Evolutionary conservation across 2,797 vertebrate genomes (phyloP), one percentile per base, ranked within the genome.

Genomic region (Poeciliopsis infans): DNA sequence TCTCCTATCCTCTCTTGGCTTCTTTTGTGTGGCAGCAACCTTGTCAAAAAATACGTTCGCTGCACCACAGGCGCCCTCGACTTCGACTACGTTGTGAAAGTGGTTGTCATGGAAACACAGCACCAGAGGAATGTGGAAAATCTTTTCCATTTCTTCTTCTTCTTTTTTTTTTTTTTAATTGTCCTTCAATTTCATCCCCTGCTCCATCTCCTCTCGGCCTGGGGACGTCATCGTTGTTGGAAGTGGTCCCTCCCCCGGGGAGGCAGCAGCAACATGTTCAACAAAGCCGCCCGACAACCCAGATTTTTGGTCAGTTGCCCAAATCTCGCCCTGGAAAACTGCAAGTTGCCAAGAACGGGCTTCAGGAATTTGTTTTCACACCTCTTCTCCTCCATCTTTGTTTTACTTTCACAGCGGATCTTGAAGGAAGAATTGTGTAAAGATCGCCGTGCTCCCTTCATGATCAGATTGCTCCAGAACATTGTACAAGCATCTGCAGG

Each of bases 21-120:
- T 84, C 87, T 85, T 93, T 93, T 92, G 88, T 94, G 87, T 77
- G 86, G 85, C 90, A 70, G 7, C 87, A 92, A 93, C 94, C 92
- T 92, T 93, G 92, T 94, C 93, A 94, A 85, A 91, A 81, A 93
- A 90, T 91, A 81, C 71, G 33, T 82, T 80, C 74, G 10, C 15
- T 10, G 74, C 89, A 84, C 87, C 80, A 84, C 88, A 79, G 87
- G 88, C 76, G 0, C 86, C 83, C 88, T 85, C 41, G 0, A 74
- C 72, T 15, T 82, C 28, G 66, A 79, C 61, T 15, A 79, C 83
- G 89, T 92, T 90, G 88, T 88, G 90, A 83, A 88, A 87, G 72
- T 0, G 72, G 91, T 93, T 91, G 70, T 91, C 81, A 83, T 93
- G 82, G 92, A 86, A 88, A 94, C 83, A 51, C 68, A 64, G 83